Evolutionary conservation across 2,888 invertebrate genomes (phyloP).

Genomic region (Lochmaea capreae): DNA sequence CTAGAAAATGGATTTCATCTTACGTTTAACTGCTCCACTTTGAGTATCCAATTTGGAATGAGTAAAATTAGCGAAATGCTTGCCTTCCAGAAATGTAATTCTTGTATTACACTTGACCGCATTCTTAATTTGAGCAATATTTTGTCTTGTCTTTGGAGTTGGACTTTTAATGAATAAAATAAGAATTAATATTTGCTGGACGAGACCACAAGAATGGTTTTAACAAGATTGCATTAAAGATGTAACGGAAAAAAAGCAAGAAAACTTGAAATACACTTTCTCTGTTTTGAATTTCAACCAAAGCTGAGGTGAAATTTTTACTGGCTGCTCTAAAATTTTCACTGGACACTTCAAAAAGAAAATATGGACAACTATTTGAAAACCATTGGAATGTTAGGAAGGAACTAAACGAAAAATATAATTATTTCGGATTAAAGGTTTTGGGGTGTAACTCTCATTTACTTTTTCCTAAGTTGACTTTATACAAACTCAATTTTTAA

Average conservation of each 20-base stretch:
- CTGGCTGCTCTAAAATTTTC: no score
- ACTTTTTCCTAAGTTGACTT: no score
- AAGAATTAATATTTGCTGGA: constrained; percentile 23
- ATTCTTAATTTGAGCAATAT: constrained; percentile 14
- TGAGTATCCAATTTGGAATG: not conserved
- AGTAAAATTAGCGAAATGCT: not conserved
- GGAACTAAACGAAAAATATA: no score
- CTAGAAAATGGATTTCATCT: not conserved
- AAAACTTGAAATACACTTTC: no score
- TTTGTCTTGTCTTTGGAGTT: constrained; percentile 14
- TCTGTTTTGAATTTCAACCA: no score
- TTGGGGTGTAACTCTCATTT: no score
- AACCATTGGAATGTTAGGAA: no score
- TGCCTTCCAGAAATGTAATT: not conserved
- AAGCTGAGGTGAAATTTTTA: no score
- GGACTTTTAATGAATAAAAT: constrained; percentile 30
- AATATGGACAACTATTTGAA: no score
- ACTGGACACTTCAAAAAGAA: no score
- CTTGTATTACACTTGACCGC: constrained; percentile 7
- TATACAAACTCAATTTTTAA: no score
- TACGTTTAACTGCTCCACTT: not conserved
- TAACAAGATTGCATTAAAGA: constrained; percentile 20
- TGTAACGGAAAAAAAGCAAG: not conserved
- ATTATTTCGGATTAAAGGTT: no score
- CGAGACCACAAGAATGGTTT: constrained; percentile 5